phyloP scores from a whole-genome alignment of 2,113 vertebrate species.

The Tragelaphus imberbis region DNA sequence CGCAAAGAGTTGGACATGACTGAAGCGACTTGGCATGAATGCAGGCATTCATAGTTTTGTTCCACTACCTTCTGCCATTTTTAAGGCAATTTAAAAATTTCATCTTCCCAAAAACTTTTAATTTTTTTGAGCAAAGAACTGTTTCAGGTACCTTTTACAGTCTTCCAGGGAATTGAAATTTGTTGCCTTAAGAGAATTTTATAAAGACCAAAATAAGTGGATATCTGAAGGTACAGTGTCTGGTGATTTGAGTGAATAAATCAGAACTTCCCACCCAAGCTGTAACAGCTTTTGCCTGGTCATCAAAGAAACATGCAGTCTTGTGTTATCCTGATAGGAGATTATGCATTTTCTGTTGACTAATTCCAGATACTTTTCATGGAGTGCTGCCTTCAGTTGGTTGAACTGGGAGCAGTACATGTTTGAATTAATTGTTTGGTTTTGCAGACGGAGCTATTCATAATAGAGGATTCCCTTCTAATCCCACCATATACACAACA shows the following conservation, averaged over 20 bases:
- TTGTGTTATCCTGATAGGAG: background rate
- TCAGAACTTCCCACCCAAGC: background rate
- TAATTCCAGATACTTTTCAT: background rate
- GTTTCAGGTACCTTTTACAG: background rate
- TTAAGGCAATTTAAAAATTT: background rate
- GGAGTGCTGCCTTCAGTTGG: background rate
- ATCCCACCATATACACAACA: background rate
- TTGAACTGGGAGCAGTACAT: background rate
- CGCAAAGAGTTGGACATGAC: fast-evolving
- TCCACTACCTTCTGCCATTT: background rate
- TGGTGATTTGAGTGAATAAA: background rate
- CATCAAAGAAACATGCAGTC: background rate
- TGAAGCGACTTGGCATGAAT: background rate
- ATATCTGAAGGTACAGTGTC: background rate
- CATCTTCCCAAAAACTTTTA: background rate
- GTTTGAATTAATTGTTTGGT: background rate
- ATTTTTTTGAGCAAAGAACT: background rate
- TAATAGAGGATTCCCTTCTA: background rate
- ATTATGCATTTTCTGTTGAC: background rate
- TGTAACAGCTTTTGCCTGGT: background rate
- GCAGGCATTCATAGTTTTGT: background rate
- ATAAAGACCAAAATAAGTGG: background rate
- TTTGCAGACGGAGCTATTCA: background rate
- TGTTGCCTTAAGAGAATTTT: background rate
- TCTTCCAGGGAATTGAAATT: background rate